Percentiles rank a stretch among this genome's conserved stretches.
Conservation (phyloP, 2,797 vertebrate genomes). For the Oophaga sylvatica region DNA sequence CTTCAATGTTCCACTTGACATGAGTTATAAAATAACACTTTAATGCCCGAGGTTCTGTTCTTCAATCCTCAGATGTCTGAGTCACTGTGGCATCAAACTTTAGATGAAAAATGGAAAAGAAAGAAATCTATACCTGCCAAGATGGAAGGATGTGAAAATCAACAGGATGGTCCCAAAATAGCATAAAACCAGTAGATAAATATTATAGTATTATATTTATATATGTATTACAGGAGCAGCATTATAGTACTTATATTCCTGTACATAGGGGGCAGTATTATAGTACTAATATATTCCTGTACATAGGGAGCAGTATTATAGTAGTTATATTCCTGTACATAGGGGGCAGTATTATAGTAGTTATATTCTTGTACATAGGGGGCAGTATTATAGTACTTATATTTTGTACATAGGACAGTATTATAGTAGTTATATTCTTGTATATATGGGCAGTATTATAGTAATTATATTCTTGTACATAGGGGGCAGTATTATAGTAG, state of each 20-base stretch:
- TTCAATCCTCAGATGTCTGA: slow-evolving; percentile 28
- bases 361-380: too few relatives aligned
- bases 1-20: slow-evolving; percentile 49
- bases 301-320: too few relatives aligned
- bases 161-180: neutral
- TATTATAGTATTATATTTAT: slow-evolving; percentile 9
- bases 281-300: too few relatives aligned
- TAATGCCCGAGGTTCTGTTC: slow-evolving; percentile 23
- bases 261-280: too few relatives aligned
- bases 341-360: too few relatives aligned
- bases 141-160: neutral
- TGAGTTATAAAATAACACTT: slow-evolving; percentile 52
- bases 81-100: slow-evolving; percentile 13
- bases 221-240: neutral
- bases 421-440: too few relatives aligned
- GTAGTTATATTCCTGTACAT: too few relatives aligned
- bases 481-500: too few relatives aligned
- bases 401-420: too few relatives aligned
- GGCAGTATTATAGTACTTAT: too few relatives aligned
- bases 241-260: slow-evolving; percentile 3
- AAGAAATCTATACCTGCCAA: neutral
- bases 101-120: neutral
- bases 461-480: too few relatives aligned
- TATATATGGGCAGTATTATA: too few relatives aligned
- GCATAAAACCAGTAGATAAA: neutral